Conservation (phyloP, 2,113 vertebrate genomes). For the Tychaedon coryphoeus region DNA sequence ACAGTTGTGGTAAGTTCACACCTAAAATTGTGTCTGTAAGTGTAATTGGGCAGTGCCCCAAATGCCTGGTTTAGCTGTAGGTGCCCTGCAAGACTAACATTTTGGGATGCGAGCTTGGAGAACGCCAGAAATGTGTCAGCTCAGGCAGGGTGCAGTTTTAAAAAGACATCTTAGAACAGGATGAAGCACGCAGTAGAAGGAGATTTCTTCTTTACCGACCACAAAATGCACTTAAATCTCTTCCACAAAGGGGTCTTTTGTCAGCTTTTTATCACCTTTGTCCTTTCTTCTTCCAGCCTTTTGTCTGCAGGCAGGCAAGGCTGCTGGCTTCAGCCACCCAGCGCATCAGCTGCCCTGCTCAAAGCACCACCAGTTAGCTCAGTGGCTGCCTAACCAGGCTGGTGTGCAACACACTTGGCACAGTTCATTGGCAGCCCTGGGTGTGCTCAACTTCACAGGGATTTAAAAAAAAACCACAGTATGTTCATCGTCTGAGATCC, state of each 20-base stretch:
- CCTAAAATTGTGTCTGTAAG: not conserved
- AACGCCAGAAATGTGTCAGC: not conserved
- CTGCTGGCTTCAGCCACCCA: not conserved
- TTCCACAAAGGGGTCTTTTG: not conserved
- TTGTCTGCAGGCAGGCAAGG: not conserved
- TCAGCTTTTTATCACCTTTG: not conserved
- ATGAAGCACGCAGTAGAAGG: not conserved
- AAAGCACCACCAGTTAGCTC: not conserved
- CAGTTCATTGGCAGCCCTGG: not conserved
- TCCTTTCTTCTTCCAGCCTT: not conserved
- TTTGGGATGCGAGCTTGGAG: not conserved
- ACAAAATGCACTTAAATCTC: not conserved
- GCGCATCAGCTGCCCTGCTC: not conserved
- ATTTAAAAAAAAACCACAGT: fast-evolving
- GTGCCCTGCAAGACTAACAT: not conserved
- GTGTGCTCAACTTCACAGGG: fast-evolving
- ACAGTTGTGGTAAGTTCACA: not conserved
- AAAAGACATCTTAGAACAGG: not conserved
- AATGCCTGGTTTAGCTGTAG: not conserved
- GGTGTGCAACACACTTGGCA: not conserved
- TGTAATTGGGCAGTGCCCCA: not conserved
- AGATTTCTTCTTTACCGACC: not conserved
- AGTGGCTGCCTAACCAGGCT: not conserved
- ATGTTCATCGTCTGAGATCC: not conserved
- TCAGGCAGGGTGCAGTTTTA: not conserved